Evolutionary conservation across 1,140 invertebrate species (phyloP), one percentile per base, ranked within the genome.

Genomic region (Metopolophium dirhodum): DNA sequence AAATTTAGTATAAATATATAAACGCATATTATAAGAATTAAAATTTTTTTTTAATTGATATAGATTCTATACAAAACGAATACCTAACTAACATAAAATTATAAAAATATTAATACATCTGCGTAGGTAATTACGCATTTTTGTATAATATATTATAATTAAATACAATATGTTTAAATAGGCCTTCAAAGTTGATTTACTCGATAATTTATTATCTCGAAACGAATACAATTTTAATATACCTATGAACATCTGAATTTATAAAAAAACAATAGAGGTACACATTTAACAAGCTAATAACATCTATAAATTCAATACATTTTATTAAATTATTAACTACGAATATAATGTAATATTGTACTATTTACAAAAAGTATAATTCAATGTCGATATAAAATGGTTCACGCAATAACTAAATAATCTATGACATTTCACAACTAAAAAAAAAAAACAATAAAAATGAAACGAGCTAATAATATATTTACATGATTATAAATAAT

Each of bases 361-460:
- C 87, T 89, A 89, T 89, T 89, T 51, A 89, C 87, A 89, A 54
- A 89, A 89, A 35, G 30, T 54, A 88, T 22, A 37, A 23, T 14
- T 51, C 22, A 87, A 89, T 54, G n/a, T 89, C 7, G 7, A 41
- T 57, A 14, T 68, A 61, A 61, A 61, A 68, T 68, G 88, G 26
- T 89, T 35, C 8, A 89, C 7, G 22, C 7, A n/a, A 54, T n/a
- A n/a, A 20, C 45, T 87, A 87, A 30, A 87, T 35, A n/a, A 49
- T 20, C 6, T 87, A n/a, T 18, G 86, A 86, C 85, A 11, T 47
- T 86, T 47, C 85, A 86, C 41, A 47, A 86, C 41, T 41, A 86
- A 45, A 45, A 85, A 30, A 85, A 30, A 86, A 87, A 47, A 47
- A 87, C 30, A n/a, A n/a, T 49, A 51, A 30, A 41, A 85, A 85